Conservation (phyloP, 2,888 invertebrate genomes). For the Papilio demoleus region DNA sequence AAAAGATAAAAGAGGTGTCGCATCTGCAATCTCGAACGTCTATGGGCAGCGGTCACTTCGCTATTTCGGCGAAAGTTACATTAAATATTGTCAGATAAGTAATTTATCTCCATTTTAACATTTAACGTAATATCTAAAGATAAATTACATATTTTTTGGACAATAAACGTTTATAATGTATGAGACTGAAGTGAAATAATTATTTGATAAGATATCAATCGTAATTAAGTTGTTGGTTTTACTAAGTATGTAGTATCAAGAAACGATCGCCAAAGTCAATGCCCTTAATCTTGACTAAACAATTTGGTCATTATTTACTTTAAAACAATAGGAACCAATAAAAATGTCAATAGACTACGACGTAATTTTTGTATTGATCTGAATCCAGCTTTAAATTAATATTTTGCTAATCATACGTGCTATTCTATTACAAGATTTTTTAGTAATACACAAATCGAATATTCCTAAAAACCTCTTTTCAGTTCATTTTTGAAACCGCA, state of each 20-base stretch:
- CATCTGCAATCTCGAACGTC: too few relatives aligned
- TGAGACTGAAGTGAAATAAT: background rate
- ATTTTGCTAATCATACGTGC: too few relatives aligned
- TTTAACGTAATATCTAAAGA: background rate
- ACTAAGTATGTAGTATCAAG: slow-evolving; percentile 2
- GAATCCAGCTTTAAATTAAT: too few relatives aligned
- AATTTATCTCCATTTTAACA: background rate
- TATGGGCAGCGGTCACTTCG: too few relatives aligned
- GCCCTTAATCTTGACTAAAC: background rate
- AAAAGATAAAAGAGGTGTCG: too few relatives aligned
- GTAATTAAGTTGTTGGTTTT: slow-evolving; percentile 4
- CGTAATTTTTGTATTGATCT: too few relatives aligned
- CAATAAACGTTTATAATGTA: background rate
- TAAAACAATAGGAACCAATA: too few relatives aligned
- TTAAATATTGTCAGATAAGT: too few relatives aligned
- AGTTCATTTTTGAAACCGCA: too few relatives aligned
- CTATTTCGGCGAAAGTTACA: too few relatives aligned
- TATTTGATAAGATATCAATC: slow-evolving; percentile 16
- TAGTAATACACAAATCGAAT: too few relatives aligned
- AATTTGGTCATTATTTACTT: background rate
- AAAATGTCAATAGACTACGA: too few relatives aligned
- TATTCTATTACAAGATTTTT: background rate
- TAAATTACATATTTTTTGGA: background rate
- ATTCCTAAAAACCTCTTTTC: background rate
- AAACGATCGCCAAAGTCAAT: background rate